Evolutionary conservation across 2,797 vertebrate genomes (phyloP), one percentile per base, ranked within the genome.

Genomic region (Caiman crocodilus): DNA sequence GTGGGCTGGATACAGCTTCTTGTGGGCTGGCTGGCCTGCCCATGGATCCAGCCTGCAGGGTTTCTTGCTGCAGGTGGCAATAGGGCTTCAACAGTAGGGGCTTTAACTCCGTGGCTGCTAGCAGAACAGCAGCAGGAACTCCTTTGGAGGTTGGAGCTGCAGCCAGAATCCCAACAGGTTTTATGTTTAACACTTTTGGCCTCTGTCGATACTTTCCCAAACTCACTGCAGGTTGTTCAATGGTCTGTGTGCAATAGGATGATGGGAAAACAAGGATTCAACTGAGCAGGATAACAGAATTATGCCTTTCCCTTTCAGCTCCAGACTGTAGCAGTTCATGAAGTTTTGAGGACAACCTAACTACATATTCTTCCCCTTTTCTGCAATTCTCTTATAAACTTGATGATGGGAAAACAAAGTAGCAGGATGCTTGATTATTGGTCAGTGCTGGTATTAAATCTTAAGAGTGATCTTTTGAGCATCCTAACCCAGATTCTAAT

Each of bases 201-300:
- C 42, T 50, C 9, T 9, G 9, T 50, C 42, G 81, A 89, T 71
- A 30, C 61, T 8, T 5, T 71, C 61, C 30, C 58, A 25, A 58
- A 87, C 86, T 13, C 56, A 57, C 0, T 25, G 78, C 93, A 78
- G 84, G 2, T 0, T 2, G 14, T 4, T 11, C 4, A 67, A 3
- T 57, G 82, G 78, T 82, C 85, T 0, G 55, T 77, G 84, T 87
- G 95, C 94, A 94, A 69, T 3, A 84, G 96, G 94, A 69, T 0
- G 10, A 87, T 80, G 93, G 88, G 42, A 50, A 92, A 94, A 93
- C 93, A 96, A 97, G 96, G 95, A 96, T 96, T 97, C 96, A 92
- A 65, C 93, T 89, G 91, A 94, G 85, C 84, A 92, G 92, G 76
- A 89, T 91, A 94, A 82, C 94, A 94, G 94, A 96, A 80, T 97